Base-by-base conservation (phyloP, 2,113 vertebrate species). In the Condylura cristata region DNA sequence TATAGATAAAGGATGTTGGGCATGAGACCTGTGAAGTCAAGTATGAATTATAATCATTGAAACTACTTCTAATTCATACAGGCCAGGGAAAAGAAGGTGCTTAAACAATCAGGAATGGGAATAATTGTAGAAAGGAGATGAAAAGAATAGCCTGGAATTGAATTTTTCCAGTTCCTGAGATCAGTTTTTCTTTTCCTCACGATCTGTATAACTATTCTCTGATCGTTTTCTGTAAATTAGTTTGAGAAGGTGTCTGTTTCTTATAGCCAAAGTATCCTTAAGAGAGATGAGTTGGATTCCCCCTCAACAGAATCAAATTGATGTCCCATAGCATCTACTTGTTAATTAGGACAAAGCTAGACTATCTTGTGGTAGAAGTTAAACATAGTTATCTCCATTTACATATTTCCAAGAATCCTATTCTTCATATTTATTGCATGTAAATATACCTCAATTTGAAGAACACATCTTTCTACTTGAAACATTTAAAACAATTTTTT, bases 401-500 rank as follows among this genome's bases (percentile, higher is more conserved):
- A 51, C 48, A 51, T 51, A 51, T 51, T 51, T 81, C 46, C 61
- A 39, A 63, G 58, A 68, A 68, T 81, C 13, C 37, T 65, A 46
- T 76, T 88, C 44, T 93, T 39, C 20, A 4, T 51, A 3, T 74
- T 89, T 65, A 16, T 68, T 61, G 7, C 39, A n/a, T n/a, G 20
- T 82, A 93, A 91, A 66, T 56, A 72, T n/a, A 5, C 10, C 44
- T 13, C 18, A 65, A 16, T 56, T 65, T 46, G 41, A 86, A 80
- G 37, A n/a, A 34, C 72, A 78, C 30, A n/a, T 32, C 37, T 46
- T 76, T 86, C 68, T 86, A 72, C 46, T 79, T 34, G 48, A 46
- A 93, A 78, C 17, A 79, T 13, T 30, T 41, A 46, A 30, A 78
- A 70, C 74, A 51, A n/a, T 22, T 32, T 78, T 94, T 46, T 44